Base-by-base conservation (phyloP, 2,888 invertebrate genomes). In the Carcina quercana region DNA sequence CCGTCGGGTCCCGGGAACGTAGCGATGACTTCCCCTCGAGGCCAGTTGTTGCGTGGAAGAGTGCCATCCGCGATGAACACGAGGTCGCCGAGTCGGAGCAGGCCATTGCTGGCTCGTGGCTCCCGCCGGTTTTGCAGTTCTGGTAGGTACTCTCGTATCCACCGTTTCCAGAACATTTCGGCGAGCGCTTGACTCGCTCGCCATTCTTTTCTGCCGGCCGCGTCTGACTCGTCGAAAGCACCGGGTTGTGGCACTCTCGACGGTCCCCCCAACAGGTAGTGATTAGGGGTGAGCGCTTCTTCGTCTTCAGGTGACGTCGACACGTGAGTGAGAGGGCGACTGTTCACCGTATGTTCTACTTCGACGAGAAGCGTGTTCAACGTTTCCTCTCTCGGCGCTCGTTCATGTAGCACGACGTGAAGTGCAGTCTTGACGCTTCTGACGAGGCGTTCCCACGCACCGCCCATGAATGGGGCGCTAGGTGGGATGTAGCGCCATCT, bases 261-360 rank as follows among this genome's bases (percentile, higher is more conserved):
- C 1, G 49, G 46, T 3, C 33, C 28, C 1, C 45, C 48, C 6
- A 53, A 34, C 26, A 60, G 30, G 25, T 58, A 53, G 37, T 59
- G 54, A 20, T 63, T 60, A 1, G 54, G 57, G 0, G 60, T 60
- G 4, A 59, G 32, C 0, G 50, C 46, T 30, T 58, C 53, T n/a
- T 45, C 37, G 8, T 54, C 47, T 2, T 30, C 17, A 0, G 39
- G 34, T 17, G 37, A 35, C 3, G 4, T 28, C 3, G 42, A 35
- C 25, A 43, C 60, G 55, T 30, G 47, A 69, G 78, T 64, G 29
- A 73, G 61, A 37, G 73, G 71, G 47, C 52, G 73, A 15, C 73
- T 31, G 22, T 45, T 45, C 1, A 45, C 37, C 1, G 33, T 5
- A 0, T 25, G 27, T 17, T 45, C 45, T 3, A 32, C 39, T 27